A percentile compares a stretch with the other conserved stretches of the same genome.
phyloP scores from a whole-genome alignment of 1,140 invertebrate species.

The Heliconius eleuchia region DNA sequence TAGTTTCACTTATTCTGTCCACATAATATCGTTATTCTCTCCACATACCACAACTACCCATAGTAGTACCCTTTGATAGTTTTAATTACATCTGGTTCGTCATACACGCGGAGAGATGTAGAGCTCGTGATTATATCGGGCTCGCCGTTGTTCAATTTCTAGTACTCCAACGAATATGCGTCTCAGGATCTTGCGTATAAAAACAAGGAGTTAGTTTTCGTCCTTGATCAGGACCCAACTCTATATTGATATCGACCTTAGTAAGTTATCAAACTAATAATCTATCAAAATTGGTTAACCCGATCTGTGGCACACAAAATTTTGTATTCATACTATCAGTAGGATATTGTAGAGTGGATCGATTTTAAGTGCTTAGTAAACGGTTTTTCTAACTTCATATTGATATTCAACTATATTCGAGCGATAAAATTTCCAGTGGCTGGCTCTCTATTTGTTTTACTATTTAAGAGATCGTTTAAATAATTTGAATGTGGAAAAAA shows the following conservation, averaged over 20 bases:
- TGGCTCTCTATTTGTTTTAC: neutral
- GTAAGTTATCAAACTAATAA: no score
- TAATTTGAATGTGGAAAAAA: neutral
- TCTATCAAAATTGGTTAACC: no score
- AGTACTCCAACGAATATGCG: no score
- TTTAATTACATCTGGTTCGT: neutral
- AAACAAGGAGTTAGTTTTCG: no score
- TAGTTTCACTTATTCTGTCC: neutral
- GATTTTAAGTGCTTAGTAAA: neutral
- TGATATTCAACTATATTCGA: conserved; percentile 1
- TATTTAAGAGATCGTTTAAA: neutral
- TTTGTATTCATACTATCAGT: neutral
- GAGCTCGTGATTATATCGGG: no score
- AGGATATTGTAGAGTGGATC: neutral
- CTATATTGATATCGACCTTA: no score
- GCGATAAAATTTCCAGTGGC: neutral
- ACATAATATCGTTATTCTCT: neutral
- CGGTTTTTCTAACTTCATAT: conserved; percentile 3
- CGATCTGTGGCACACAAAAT: no score
- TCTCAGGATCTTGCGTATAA: no score
- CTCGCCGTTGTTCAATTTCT: no score
- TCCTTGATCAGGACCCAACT: no score
- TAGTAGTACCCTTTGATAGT: neutral
- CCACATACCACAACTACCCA: neutral
- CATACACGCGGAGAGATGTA: no score